phyloP scores from a whole-genome alignment of 2,888 invertebrate genomes.

The Seladonia tumulorum region DNA sequence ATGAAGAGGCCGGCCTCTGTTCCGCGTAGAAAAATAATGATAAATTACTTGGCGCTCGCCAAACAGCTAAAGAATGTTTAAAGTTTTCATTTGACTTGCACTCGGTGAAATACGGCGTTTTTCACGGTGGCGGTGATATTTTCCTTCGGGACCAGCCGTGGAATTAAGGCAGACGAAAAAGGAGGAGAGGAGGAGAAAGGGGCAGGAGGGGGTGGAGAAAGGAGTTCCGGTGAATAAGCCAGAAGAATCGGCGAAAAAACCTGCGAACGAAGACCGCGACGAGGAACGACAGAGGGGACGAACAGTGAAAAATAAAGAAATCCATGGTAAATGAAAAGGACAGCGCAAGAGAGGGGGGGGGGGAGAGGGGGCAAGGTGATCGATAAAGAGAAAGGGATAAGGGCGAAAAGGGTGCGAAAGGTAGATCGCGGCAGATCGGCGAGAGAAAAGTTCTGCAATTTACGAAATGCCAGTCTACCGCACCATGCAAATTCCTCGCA shows the following conservation, averaged over 20 bases:
- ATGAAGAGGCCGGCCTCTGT: not conserved
- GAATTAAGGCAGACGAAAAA: not conserved
- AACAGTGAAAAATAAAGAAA: slow-evolving; percentile 8
- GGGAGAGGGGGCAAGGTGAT: not conserved
- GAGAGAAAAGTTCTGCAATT: slow-evolving; percentile 70
- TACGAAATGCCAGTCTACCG: slow-evolving; percentile 66
- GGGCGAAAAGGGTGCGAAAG: not conserved
- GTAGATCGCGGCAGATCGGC: slow-evolving; percentile 56
- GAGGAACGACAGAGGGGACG: slow-evolving; percentile 27
- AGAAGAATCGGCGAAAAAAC: not conserved
- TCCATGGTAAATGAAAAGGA: slow-evolving; percentile 42
- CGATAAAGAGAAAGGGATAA: slow-evolving; percentile 28
- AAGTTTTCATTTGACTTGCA: not conserved
- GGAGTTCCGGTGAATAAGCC: slow-evolving; percentile 4
- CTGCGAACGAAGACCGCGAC: not conserved
- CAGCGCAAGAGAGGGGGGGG: not conserved
- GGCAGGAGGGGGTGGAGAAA: not conserved
- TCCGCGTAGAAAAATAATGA: not conserved
- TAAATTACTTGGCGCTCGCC: not conserved
- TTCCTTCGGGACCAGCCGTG: not conserved
- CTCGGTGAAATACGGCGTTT: not conserved
- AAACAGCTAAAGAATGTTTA: not conserved
- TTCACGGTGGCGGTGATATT: not conserved
- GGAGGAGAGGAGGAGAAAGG: no score
- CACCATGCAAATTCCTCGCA: slow-evolving; percentile 68